phyloP scores from a whole-genome alignment of 2,113 vertebrate genomes.

The Halcyon senegalensis region DNA sequence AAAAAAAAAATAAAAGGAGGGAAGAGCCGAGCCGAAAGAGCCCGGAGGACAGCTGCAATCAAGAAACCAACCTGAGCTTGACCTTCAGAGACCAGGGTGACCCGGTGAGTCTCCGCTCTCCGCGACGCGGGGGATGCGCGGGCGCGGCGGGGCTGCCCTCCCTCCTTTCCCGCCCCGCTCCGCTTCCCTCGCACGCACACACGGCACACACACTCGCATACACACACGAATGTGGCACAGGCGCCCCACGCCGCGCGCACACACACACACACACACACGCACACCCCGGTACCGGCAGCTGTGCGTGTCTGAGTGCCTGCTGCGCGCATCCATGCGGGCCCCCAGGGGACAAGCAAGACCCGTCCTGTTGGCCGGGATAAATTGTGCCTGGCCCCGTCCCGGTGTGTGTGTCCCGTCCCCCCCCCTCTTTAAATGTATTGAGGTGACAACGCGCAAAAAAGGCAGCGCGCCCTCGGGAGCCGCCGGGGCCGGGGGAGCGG shows the following conservation, averaged over 20 bases:
- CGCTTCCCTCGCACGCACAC: neutral
- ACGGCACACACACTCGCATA: neutral
- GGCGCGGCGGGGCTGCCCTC: neutral
- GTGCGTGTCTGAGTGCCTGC: neutral
- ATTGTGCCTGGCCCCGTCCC: neutral
- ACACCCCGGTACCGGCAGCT: neutral
- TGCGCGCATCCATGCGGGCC: neutral
- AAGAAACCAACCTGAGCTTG: constrained; percentile 52
- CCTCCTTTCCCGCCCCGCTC: neutral
- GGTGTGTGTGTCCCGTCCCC: too few relatives aligned
- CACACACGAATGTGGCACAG: neutral
- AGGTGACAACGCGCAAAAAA: neutral
- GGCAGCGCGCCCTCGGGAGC: neutral
- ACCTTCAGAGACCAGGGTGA: constrained; percentile 75
- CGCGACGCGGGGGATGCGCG: constrained; percentile 10
- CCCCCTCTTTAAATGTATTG: neutral
- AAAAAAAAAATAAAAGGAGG: neutral
- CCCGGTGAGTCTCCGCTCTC: constrained; percentile 57
- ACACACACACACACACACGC: neutral
- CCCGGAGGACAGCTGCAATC: constrained; percentile 13
- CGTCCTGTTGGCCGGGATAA: neutral
- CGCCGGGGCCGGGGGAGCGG: neutral
- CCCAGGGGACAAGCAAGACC: neutral
- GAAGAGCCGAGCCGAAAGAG: neutral
- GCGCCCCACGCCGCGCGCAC: neutral